These are phyloP conservation scores for Trichonephila clavipes DNA, from an alignment of 1,140 invertebrate species.

Conservation along the genomic window DNA sequence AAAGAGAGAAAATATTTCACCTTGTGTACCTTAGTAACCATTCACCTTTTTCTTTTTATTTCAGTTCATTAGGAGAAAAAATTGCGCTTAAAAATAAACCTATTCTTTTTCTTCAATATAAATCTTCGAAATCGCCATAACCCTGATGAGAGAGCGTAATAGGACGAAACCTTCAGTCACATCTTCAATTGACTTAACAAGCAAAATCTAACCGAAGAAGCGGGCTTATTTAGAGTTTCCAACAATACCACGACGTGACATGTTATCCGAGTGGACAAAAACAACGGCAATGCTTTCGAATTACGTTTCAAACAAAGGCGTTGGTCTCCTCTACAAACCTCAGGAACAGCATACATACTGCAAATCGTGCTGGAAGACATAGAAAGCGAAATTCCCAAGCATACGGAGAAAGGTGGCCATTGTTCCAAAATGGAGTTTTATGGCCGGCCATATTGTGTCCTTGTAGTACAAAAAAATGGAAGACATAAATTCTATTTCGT, in stretches of 20 bases:
- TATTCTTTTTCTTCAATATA: neutral
- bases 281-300: neutral
- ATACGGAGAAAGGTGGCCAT: neutral
- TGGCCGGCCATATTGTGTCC: conserved; percentile 1
- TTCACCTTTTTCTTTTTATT: no score
- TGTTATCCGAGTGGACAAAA: neutral
- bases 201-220: neutral
- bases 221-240: neutral
- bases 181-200: neutral
- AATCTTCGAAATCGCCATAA: neutral
- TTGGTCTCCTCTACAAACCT: neutral
- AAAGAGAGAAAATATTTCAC: no score
- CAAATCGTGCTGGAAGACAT: conserved; percentile 22
- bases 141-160: neutral
- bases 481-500: conserved; percentile 3
- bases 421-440: conserved; percentile 25
- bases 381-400: conserved; percentile 49
- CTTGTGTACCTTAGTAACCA: no score
- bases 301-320: conserved; percentile 1
- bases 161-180: neutral
- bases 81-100: neutral
- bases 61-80: no score
- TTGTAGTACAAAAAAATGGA: neutral
- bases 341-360: neutral
- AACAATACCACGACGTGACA: neutral